Conservation (phyloP, 1,140 invertebrate species). For the Zaprionus gabonicus region DNA sequence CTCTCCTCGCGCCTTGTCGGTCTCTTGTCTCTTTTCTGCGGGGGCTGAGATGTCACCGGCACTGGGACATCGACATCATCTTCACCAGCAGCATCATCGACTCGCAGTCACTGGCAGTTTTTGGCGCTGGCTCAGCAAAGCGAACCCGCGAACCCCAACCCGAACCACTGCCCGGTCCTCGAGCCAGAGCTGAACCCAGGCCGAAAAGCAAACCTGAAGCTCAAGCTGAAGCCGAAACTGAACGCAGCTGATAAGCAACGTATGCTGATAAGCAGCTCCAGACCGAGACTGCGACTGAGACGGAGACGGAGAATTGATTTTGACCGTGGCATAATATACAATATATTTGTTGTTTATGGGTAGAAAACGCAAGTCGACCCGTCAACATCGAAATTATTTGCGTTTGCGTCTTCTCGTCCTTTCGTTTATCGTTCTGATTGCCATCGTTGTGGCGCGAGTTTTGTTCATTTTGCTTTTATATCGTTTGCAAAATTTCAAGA, state of each 20-base stretch:
- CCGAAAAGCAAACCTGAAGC: slow-evolving; percentile 26
- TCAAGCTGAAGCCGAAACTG: slow-evolving; percentile 27
- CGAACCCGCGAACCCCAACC: slow-evolving; percentile 34
- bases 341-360: slow-evolving; percentile 82
- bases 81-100: slow-evolving; percentile 39
- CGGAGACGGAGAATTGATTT: slow-evolving; percentile 44
- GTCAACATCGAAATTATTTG: slow-evolving; percentile 84
- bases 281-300: slow-evolving; percentile 8
- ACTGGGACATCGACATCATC: slow-evolving; percentile 52
- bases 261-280: slow-evolving; percentile 63
- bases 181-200: slow-evolving; percentile 22
- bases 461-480: slow-evolving; percentile 82
- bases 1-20: slow-evolving; percentile 1
- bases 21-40: slow-evolving; percentile 29
- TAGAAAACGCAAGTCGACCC: slow-evolving; percentile 82
- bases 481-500: slow-evolving; percentile 82
- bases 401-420: slow-evolving; percentile 83
- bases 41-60: slow-evolving; percentile 62
- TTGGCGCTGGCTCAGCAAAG: slow-evolving; percentile 54
- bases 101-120: slow-evolving; percentile 46
- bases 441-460: slow-evolving; percentile 77
- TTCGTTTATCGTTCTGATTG: slow-evolving; percentile 81
- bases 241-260: slow-evolving; percentile 62
- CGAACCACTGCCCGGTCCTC: slow-evolving; percentile 26
- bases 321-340: slow-evolving; percentile 52